These are phyloP conservation scores for Labroides dimidiatus DNA, from an alignment of 2,797 vertebrate genomes.

Conservation along the genomic window DNA sequence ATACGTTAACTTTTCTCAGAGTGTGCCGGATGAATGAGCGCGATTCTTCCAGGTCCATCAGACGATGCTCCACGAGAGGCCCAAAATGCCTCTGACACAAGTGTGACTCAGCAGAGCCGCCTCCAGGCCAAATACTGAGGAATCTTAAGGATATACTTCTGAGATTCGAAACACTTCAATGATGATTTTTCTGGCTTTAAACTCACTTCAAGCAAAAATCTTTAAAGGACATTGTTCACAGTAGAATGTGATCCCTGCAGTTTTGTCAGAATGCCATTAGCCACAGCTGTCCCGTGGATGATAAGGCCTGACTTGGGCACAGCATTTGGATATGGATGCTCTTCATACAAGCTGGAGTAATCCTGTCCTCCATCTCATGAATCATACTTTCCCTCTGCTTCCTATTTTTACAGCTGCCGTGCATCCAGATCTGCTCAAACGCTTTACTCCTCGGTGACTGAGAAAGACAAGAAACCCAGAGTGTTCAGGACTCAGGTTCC, in stretches of 20 bases:
- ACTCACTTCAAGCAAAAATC: conserved; percentile 6
- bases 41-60: conserved; percentile 43
- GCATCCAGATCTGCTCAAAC: conserved; percentile 73
- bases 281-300: conserved; percentile 24
- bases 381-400: conserved; percentile 82
- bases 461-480: conserved; percentile 64
- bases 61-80: conserved; percentile 14
- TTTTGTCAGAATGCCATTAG: conserved; percentile 6
- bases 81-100: conserved; percentile 14
- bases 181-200: background rate
- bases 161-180: too few relatives aligned
- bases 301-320: conserved; percentile 52
- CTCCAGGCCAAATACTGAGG: conserved; percentile 10
- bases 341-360: conserved; percentile 62
- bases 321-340: conserved; percentile 53
- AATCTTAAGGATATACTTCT: conserved; percentile 8
- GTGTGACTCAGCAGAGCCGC: conserved; percentile 12
- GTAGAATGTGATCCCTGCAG: background rate
- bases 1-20: conserved; percentile 35
- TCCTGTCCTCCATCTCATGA: conserved; percentile 75
- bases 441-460: conserved; percentile 69
- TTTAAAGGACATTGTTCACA: conserved; percentile 12
- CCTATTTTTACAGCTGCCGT: conserved; percentile 90
- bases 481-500: conserved; percentile 62
- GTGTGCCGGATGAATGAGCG: conserved; percentile 50